phyloP scores from a whole-genome alignment of 2,888 invertebrate genomes.

The Hydraecia micacea region DNA sequence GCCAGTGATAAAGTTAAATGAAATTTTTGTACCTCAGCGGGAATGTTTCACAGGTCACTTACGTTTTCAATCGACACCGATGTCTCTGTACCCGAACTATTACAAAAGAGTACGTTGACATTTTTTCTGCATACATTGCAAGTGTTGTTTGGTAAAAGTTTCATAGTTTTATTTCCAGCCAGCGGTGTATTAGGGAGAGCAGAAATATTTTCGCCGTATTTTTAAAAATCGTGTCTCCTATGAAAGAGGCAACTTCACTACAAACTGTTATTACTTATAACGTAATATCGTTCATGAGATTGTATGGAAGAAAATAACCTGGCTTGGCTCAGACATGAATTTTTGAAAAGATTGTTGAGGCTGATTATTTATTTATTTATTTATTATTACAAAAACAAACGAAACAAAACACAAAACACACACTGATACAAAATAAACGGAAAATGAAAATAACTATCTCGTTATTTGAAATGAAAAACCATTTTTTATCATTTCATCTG shows the following conservation, averaged over 20 bases:
- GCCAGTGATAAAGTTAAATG: constrained; percentile 35
- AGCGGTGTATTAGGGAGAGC: constrained; percentile 17
- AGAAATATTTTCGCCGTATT: neutral
- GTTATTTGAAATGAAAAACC: neutral
- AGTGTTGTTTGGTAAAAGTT: neutral
- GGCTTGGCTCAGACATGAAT: constrained; percentile 18
- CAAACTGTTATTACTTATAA: constrained; percentile 52
- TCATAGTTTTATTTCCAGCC: neutral
- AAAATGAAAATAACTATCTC: neutral
- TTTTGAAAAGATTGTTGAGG: constrained; percentile 9
- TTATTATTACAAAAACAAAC: too few species aligned
- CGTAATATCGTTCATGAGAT: constrained; percentile 27
- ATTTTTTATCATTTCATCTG: neutral
- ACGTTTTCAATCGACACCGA: constrained; percentile 51
- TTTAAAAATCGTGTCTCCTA: neutral
- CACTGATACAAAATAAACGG: constrained; percentile 16
- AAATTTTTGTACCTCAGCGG: constrained; percentile 44
- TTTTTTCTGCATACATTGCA: constrained; percentile 13
- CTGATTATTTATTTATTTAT: too few species aligned
- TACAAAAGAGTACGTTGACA: neutral
- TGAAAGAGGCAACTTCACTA: constrained; percentile 14
- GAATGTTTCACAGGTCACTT: constrained; percentile 60
- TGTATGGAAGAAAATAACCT: constrained; percentile 23
- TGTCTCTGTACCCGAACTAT: constrained; percentile 6
- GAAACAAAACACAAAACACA: too few species aligned